A percentile compares a stretch with the other conserved stretches of the same genome.
These are phyloP conservation scores for Enteromius viviparus DNA, from an alignment of 2,797 vertebrate genomes.

Conservation along the genomic window DNA sequence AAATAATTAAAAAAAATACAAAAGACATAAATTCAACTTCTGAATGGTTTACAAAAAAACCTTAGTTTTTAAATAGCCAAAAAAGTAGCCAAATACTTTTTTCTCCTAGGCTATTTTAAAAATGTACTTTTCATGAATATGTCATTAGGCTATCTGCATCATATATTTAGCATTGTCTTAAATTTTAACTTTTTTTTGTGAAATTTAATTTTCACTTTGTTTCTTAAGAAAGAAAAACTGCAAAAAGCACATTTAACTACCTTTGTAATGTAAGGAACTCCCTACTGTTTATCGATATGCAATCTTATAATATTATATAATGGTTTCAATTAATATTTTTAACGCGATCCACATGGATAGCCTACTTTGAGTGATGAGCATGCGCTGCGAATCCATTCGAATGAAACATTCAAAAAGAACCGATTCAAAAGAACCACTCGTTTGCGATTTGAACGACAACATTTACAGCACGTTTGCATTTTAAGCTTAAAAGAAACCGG, in stretches of 20 bases:
- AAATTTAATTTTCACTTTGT: background rate
- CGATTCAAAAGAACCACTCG: slow-evolving; percentile 10
- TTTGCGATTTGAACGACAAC: background rate
- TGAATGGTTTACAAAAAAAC: background rate
- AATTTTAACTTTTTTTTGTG: background rate
- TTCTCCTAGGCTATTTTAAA: background rate
- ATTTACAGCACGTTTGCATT: background rate
- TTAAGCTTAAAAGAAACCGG: background rate
- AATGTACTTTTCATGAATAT: background rate
- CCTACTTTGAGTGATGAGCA: background rate
- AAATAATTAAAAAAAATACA: background rate
- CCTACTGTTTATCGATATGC: background rate
- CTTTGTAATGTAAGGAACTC: background rate
- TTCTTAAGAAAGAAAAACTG: background rate
- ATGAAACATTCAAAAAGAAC: background rate
- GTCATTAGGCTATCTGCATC: background rate
- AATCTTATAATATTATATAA: too few species aligned
- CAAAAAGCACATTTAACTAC: background rate
- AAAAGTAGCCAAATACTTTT: background rate
- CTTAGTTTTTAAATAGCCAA: background rate
- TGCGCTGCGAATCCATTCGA: background rate
- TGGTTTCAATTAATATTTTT: background rate
- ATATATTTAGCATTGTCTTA: background rate
- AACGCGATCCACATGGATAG: background rate
- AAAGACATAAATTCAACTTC: background rate